Evolutionary conservation across 64 coral and sea anemone species (phyloP), one percentile per base, ranked within the genome.

Genomic region (Montipora foliosa): DNA sequence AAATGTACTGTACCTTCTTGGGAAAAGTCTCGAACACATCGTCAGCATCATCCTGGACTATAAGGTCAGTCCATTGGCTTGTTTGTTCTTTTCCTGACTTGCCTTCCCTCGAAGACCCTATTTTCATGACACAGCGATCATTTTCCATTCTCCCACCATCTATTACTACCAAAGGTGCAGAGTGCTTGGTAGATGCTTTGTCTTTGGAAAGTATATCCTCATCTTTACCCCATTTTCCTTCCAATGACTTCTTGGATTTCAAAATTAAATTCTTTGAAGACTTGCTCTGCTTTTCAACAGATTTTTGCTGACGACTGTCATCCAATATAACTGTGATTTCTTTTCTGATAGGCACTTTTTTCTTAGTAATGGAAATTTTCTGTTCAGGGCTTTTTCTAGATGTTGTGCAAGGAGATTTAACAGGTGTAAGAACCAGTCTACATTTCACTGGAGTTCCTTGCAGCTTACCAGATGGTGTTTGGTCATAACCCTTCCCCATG

Each of bases 381-480:
- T 19, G 15, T 4, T 62, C n/a, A 22, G 66, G 44, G 17, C 82
- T 86, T 22, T 49, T 70, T 8, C 14, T 17, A 70, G 4, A 12
- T 49, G 44, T 46, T 11, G 9, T 47, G 55, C 10, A 49, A 71
- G 82, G 64, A 22, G 64, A 86, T 44, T 86, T 86, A 4, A 86
- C 45, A 70, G 82, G 82, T 4, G 82, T 86, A 16, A 86, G 45
- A 16, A 86, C 82, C 45, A 86, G 50, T 86, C 82, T 69, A 50
- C 82, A 86, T 71, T 86, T 86, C 4, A 86, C 61, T 24, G 82
- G 64, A 71, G 82, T 86, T 49, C 82, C 82, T 49, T 16, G 62
- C 3, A 86, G 82, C 29, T 49, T 44, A 47, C 82, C 47, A 17
- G 44, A 86, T 1, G 82, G 82, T 86, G 82, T 86, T 22, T 49